Evolutionary conservation across 2,888 invertebrate genomes (phyloP).

Genomic region (Hedychridium roseum): DNA sequence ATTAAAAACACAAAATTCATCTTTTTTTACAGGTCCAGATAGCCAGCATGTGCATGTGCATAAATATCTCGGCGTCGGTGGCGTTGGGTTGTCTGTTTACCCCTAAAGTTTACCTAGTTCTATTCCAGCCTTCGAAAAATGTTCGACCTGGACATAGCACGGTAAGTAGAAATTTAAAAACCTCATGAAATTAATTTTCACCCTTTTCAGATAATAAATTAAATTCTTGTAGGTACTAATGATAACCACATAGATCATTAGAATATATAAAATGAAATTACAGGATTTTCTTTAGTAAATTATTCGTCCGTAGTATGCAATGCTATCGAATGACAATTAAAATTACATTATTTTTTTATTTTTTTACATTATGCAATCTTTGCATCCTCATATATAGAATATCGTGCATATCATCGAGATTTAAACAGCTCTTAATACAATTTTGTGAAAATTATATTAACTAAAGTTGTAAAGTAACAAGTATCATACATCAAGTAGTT

Average conservation of each 20-base stretch:
- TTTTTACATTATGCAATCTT: no score
- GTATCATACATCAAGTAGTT: no score
- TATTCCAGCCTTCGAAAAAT: constrained; percentile 83
- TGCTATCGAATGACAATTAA: no score
- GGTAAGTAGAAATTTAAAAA: constrained; percentile 46
- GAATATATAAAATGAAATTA: neutral
- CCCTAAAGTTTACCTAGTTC: constrained; percentile 79
- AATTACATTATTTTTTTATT: no score
- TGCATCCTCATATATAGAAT: no score
- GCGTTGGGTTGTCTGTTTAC: constrained; percentile 78
- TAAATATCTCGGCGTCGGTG: constrained; percentile 79
- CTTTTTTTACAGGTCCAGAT: constrained; percentile 73
- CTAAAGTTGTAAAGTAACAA: no score
- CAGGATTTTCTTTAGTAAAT: no score
- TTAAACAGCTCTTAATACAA: no score
- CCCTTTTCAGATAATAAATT: neutral
- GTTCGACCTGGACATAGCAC: constrained; percentile 68
- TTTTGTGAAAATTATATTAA: no score
- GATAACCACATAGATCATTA: neutral
- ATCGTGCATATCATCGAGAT: no score
- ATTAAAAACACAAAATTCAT: no score
- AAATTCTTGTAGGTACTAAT: neutral
- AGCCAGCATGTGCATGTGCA: constrained; percentile 79
- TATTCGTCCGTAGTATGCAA: no score
- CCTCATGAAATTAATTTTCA: neutral